Conservation (phyloP, 2,113 vertebrate genomes). For the Oriolus oriolus region DNA sequence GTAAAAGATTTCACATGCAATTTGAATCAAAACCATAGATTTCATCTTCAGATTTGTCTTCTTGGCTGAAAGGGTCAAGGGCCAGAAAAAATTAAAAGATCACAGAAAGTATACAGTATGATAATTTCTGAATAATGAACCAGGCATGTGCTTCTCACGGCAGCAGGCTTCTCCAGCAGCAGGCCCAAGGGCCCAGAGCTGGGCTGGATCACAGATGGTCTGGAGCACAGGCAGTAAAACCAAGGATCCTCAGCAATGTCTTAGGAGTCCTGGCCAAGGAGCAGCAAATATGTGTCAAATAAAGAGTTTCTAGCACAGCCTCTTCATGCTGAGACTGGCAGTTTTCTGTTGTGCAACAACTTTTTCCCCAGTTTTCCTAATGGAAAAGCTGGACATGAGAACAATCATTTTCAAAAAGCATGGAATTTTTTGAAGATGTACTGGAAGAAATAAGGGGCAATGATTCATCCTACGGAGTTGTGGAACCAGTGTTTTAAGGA, state of each 20-base stretch:
- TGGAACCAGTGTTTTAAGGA: background rate
- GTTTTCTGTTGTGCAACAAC: background rate
- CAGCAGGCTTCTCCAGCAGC: background rate
- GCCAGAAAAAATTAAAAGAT: background rate
- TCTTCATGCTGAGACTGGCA: background rate
- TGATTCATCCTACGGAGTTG: background rate
- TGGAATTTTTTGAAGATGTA: background rate
- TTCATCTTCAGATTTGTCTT: background rate
- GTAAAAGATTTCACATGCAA: background rate
- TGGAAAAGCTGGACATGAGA: background rate
- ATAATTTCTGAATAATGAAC: background rate
- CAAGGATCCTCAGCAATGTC: accelerated
- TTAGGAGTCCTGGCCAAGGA: background rate
- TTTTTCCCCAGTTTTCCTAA: background rate
- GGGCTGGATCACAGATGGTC: background rate
- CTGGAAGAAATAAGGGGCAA: background rate
- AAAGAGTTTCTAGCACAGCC: background rate
- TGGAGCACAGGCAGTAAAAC: background rate
- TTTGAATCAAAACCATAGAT: background rate
- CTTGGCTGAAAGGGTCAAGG: background rate
- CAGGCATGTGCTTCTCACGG: background rate
- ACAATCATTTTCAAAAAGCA: background rate
- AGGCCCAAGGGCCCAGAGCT: background rate
- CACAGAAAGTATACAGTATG: background rate
- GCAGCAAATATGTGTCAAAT: background rate